Conservation (phyloP, 2,113 vertebrate genomes). For the Acrocephalus kingi region DNA sequence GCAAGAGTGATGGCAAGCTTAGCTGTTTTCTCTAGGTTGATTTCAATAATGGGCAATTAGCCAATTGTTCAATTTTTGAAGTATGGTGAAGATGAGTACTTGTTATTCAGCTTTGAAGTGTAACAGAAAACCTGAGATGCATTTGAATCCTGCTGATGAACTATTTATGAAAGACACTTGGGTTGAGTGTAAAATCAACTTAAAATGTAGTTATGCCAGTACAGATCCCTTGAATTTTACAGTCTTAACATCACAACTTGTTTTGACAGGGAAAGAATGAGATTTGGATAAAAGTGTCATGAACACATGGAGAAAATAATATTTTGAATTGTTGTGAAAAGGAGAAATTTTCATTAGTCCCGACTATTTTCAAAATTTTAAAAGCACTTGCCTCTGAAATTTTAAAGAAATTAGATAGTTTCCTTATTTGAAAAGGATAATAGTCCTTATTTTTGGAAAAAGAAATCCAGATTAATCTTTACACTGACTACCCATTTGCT, state of each 20-base stretch:
- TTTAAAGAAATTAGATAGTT: background rate
- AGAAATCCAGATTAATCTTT: background rate
- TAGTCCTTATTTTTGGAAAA: background rate
- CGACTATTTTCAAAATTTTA: background rate
- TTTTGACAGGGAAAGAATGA: background rate
- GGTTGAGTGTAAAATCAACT: background rate
- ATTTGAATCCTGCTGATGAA: background rate
- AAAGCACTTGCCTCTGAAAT: conserved; percentile 13
- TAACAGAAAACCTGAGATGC: background rate
- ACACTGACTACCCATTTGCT: conserved; percentile 12
- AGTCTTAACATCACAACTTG: background rate
- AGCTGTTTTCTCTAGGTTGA: background rate
- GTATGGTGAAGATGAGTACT: background rate
- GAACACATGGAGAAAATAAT: background rate
- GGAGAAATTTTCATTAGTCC: background rate
- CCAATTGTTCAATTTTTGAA: background rate
- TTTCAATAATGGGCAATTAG: background rate
- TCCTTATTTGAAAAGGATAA: conserved; percentile 11
- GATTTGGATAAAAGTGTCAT: background rate
- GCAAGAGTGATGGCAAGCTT: background rate
- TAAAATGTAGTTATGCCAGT: background rate
- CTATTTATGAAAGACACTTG: background rate
- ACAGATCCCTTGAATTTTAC: background rate
- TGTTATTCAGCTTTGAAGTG: background rate
- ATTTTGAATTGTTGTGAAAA: background rate